Evolutionary conservation across 2,113 vertebrate species (phyloP).

Genomic region (Syngnathus floridae): DNA sequence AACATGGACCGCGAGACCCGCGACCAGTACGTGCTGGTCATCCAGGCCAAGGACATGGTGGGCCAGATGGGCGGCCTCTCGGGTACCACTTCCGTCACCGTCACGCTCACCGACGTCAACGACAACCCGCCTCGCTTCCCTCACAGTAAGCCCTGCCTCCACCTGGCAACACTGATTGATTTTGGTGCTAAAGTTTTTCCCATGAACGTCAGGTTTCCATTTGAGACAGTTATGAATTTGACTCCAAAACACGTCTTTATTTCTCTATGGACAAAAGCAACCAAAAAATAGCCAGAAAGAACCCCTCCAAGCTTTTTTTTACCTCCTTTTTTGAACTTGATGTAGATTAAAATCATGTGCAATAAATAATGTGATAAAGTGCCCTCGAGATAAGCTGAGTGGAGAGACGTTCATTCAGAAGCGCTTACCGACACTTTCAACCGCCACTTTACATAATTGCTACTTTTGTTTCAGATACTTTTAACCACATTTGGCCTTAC

Average conservation of each 20-base stretch:
- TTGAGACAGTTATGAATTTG: background rate
- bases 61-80: conserved; percentile 95
- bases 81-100: conserved; percentile 89
- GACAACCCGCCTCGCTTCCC: conserved; percentile 91
- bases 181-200: no score
- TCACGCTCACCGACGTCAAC: conserved; percentile 91
- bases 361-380: conserved; percentile 4
- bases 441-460: conserved; percentile 2
- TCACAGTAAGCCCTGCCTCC: conserved; percentile 73
- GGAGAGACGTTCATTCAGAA: background rate
- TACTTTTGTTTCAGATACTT: conserved; percentile 2
- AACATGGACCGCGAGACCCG: conserved; percentile 96
- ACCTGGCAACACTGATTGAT: background rate
- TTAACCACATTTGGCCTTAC: background rate
- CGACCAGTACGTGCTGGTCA: conserved; percentile 92
- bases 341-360: background rate
- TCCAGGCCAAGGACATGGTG: conserved; percentile 98
- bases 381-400: background rate
- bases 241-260: background rate
- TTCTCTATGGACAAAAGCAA: background rate
- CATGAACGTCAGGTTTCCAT: background rate
- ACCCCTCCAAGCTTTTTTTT: background rate
- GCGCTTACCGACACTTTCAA: conserved; percentile 1
- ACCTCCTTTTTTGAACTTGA: background rate
- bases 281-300: background rate